Evolutionary conservation across 1,140 invertebrate species (phyloP).

Genomic region (Gryon sp.): DNA sequence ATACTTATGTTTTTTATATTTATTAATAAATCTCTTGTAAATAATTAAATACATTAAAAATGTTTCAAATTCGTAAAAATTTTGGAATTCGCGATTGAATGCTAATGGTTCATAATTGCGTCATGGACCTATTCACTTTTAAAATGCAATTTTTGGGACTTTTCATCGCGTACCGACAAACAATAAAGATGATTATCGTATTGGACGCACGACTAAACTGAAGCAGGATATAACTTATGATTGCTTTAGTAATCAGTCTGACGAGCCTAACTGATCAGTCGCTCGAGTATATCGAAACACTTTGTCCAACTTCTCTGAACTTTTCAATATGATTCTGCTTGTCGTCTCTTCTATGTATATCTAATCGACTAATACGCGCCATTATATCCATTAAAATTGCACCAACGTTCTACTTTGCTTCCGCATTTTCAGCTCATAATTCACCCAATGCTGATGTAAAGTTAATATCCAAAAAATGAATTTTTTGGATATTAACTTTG

Average conservation of each 20-base stretch:
- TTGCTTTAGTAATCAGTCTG: constrained; percentile 52
- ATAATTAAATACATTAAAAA: too few species aligned
- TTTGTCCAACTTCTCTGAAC: constrained; percentile 34
- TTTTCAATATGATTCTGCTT: constrained; percentile 37
- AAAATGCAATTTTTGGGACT: constrained; percentile 14
- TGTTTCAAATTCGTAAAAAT: too few species aligned
- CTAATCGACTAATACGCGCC: constrained; percentile 19
- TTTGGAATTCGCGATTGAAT: too few species aligned
- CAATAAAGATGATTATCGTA: constrained; percentile 41
- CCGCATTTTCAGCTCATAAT: constrained; percentile 16
- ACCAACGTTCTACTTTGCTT: constrained; percentile 11
- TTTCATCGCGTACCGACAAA: not conserved
- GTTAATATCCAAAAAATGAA: too few species aligned
- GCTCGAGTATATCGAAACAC: constrained; percentile 33
- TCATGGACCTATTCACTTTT: too few species aligned
- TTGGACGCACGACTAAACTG: constrained; percentile 36
- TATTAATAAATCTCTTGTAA: too few species aligned
- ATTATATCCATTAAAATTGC: constrained; percentile 25
- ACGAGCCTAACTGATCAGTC: constrained; percentile 52
- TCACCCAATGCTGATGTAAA: too few species aligned
- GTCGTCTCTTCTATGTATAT: constrained; percentile 20
- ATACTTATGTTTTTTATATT: too few species aligned
- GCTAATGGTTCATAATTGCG: too few species aligned
- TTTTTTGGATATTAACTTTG: too few species aligned
- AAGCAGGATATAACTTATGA: constrained; percentile 59